Percentiles rank a stretch among this genome's conserved stretches.
Evolutionary conservation across 2,888 invertebrate species (phyloP).

Genomic region (Anoplius nigerrimus): DNA sequence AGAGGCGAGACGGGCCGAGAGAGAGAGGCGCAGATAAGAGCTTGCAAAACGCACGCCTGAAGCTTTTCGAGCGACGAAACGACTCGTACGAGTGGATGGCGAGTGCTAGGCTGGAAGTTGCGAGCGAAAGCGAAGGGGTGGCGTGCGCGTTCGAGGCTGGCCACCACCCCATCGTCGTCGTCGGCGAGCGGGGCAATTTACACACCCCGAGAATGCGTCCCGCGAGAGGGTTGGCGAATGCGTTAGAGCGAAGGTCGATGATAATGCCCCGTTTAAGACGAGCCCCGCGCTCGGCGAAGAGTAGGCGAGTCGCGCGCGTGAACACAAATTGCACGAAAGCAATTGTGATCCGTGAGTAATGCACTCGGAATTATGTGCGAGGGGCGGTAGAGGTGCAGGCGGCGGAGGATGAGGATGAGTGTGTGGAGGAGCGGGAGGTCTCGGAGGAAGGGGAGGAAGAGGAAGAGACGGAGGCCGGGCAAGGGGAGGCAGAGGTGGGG

Average conservation of each 20-base stretch:
- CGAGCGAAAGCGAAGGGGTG: not conserved
- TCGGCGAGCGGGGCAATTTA: not conserved
- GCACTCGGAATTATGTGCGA: constrained; percentile 6
- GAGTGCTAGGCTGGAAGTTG: too few species aligned
- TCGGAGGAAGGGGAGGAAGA: too few species aligned
- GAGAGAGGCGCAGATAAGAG: too few species aligned
- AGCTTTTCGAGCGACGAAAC: too few species aligned
- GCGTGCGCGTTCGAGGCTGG: not conserved
- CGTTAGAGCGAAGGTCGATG: constrained; percentile 27
- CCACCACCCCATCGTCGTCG: constrained; percentile 1
- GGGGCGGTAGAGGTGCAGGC: too few species aligned
- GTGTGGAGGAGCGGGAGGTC: too few species aligned
- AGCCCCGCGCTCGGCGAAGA: constrained; percentile 11
- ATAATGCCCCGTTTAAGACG: constrained; percentile 25
- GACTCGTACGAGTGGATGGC: not conserved
- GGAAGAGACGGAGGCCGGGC: too few species aligned
- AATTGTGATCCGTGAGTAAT: constrained; percentile 30
- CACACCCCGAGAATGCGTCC: constrained; percentile 3
- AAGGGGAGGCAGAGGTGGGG: too few species aligned
- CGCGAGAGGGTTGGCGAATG: constrained; percentile 1
- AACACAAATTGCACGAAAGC: constrained; percentile 22
- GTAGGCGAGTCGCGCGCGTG: not conserved
- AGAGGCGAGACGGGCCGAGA: too few species aligned
- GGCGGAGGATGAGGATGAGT: too few species aligned
- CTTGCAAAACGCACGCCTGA: too few species aligned